These are phyloP conservation scores for Cinclus mexicanus DNA, from an alignment of 2,113 vertebrate genomes.

Conservation along the genomic window DNA sequence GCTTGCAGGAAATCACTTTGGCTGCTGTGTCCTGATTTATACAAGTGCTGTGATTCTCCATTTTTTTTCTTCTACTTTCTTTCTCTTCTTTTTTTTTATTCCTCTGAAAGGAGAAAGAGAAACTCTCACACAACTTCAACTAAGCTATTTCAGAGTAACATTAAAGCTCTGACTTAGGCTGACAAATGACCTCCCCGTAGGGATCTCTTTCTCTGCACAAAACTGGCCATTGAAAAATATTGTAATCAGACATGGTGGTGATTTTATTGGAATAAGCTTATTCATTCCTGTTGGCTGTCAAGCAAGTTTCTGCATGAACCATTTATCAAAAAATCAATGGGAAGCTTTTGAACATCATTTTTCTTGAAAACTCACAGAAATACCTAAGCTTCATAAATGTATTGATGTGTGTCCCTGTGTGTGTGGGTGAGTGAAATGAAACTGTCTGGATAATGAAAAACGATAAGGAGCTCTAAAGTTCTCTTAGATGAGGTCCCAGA, in stretches of 20 bases:
- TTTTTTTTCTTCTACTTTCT: background rate
- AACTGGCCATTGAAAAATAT: slow-evolving; percentile 63
- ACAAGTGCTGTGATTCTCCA: background rate
- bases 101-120: background rate
- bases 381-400: slow-evolving; percentile 40
- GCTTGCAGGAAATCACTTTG: background rate
- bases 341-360: slow-evolving; percentile 44
- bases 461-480: background rate
- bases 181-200: slow-evolving; percentile 22
- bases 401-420: slow-evolving; percentile 1
- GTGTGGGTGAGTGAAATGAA: slow-evolving; percentile 4
- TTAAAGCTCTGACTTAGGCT: slow-evolving; percentile 30
- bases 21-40: background rate
- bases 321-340: slow-evolving; percentile 61
- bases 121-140: slow-evolving; percentile 4
- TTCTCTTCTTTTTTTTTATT: background rate
- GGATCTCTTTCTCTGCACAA: slow-evolving; percentile 44
- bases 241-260: slow-evolving; percentile 55
- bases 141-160: slow-evolving; percentile 34
- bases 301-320: slow-evolving; percentile 44
- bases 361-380: slow-evolving; percentile 25
- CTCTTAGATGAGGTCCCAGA: background rate
- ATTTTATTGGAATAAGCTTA: slow-evolving; percentile 67
- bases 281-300: slow-evolving; percentile 65
- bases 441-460: slow-evolving; percentile 25